These are phyloP conservation scores for Lithophane leautieri DNA, from an alignment of 2,888 invertebrate genomes.

Conservation along the genomic window DNA sequence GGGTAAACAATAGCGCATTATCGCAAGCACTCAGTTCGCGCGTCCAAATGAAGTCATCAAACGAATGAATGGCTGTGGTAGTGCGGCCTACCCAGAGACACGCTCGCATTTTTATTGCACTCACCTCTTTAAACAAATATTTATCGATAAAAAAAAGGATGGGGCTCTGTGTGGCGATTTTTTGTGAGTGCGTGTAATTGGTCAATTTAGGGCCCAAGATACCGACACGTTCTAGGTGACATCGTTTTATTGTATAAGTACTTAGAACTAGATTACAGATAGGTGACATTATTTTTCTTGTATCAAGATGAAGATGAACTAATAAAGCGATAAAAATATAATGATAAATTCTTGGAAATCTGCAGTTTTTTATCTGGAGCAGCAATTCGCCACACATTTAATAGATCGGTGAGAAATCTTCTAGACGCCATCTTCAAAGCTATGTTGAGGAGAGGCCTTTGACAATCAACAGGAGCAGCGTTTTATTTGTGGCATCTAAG, in stretches of 20 bases:
- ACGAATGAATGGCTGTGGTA: conserved; percentile 88
- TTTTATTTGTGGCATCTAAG: neutral
- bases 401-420: neutral
- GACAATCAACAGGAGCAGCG: neutral
- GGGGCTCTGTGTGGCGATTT: conserved; percentile 68
- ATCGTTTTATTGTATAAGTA: conserved; percentile 23
- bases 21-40: conserved; percentile 88
- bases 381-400: conserved; percentile 7
- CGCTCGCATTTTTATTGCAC: conserved; percentile 88
- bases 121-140: conserved; percentile 87
- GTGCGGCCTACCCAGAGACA: conserved; percentile 85
- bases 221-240: conserved; percentile 65
- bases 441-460: neutral
- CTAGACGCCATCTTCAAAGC: neutral
- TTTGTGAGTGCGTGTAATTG: conserved; percentile 69
- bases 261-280: conserved; percentile 33
- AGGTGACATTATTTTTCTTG: conserved; percentile 28
- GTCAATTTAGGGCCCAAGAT: conserved; percentile 70
- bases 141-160: conserved; percentile 80
- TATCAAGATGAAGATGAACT: conserved; percentile 19
- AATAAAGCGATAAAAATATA: conserved; percentile 55
- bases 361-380: conserved; percentile 26
- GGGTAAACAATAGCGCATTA: conserved; percentile 91
- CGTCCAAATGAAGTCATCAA: conserved; percentile 90
- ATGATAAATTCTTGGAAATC: conserved; percentile 20